phyloP scores from a whole-genome alignment of 2,888 invertebrate genomes.

The Dione juno region DNA sequence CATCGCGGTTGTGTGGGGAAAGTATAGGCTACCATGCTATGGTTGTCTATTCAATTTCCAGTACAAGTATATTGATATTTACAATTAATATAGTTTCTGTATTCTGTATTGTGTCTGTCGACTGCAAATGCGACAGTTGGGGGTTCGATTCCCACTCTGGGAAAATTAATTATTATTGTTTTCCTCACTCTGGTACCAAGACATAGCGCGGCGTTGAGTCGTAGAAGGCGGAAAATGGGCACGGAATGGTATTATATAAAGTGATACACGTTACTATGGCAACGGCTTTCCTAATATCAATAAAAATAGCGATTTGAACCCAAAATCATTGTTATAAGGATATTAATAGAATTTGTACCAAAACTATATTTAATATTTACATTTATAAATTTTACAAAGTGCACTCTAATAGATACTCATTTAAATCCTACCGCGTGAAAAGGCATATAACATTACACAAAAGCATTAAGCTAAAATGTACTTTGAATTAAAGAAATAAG shows the following conservation, averaged over 20 bases:
- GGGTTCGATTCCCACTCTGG: background rate
- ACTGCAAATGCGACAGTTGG: too few species aligned
- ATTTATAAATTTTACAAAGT: background rate
- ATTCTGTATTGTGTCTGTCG: too few species aligned
- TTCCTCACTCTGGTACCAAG: background rate
- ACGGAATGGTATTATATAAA: background rate
- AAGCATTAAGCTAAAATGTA: too few species aligned
- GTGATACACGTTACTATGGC: too few species aligned
- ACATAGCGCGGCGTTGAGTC: background rate
- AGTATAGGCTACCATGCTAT: background rate
- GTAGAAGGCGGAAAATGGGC: background rate
- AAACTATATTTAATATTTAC: too few species aligned
- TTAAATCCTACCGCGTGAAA: slow-evolving; percentile 23
- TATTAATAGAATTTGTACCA: too few species aligned
- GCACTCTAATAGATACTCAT: slow-evolving; percentile 26
- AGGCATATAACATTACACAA: too few species aligned
- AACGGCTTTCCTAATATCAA: background rate
- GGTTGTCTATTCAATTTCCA: background rate
- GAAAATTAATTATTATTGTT: background rate
- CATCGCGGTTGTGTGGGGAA: background rate
- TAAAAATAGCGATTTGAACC: background rate
- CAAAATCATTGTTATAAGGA: too few species aligned
- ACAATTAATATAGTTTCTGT: too few species aligned
- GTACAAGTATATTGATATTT: background rate
- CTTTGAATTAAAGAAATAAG: too few species aligned